Evolutionary conservation across 1,140 invertebrate species (phyloP), one percentile per base, ranked within the genome.

Genomic region (Chironomus tepperi): DNA sequence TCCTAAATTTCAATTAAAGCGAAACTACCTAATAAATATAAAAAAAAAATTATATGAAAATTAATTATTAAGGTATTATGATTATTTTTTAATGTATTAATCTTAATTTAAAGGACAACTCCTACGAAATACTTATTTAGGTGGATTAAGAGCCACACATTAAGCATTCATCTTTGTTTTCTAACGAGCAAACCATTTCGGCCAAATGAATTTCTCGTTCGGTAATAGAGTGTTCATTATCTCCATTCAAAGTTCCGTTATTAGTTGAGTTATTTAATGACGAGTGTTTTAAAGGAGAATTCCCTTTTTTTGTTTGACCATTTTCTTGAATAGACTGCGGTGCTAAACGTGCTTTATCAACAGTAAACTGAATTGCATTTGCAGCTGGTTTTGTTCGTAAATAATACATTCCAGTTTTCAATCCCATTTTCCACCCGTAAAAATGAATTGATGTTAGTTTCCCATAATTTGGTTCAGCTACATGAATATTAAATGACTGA

Each of bases 331-430:
- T n/a, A n/a, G n/a, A n/a, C 76, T 81, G 80, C 47, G 82, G 79
- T 42, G 82, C 83, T 7, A 93, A 81, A 81, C 91, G 94, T 0
- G 87, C 86, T 80, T 98, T 98, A 82, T 99, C 96, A 0, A 99
- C 95, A 12, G 98, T 99, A 81, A 99, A 99, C 81, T 99, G 95
- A 78, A 99, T 95, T 7, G 97, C 94, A 81, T 96, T 91, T 2
- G 93, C 96, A 7, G 97, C 97, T 8, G 98, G 95, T 79, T 98
- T 98, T 0, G 96, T 99, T 42, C 98, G 87, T 75, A 99, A 85
- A 82, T 99, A 99, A 83, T 99, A 99, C 96, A 99, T 99, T 47
- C 98, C 98, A 42, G 98, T 99, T 85, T 99, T 99, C 12, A 99
- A 85, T 7, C 98, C 96, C 82, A 91, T 87, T 86, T 95, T 93